Base-by-base conservation (phyloP, 2,797 vertebrate genomes). In the Ctenochaetus hawaiiensis region DNA sequence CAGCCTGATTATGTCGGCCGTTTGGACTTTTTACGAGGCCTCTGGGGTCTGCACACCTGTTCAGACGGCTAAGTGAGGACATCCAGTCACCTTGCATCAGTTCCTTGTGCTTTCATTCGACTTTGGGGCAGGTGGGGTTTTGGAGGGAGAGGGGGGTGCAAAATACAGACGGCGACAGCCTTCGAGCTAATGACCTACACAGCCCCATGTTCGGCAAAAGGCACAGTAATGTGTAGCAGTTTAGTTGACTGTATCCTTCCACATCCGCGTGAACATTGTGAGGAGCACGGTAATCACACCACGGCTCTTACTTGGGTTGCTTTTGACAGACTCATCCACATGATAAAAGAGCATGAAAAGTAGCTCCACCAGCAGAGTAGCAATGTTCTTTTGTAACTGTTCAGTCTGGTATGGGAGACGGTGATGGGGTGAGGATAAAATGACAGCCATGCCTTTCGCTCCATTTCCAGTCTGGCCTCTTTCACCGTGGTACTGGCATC, bases 61-160 rank as follows among this genome's bases (percentile, higher is more conserved):
- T 92, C 91, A 78, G 70, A 82, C 17, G 76, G 76, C 82, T 74
- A 72, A 87, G 87, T 74, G 86, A 90, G 83, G 90, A 92, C 91
- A 83, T 81, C 67, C 84, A 74, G 91, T 95, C 91, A 94, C 93
- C 93, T 94, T 93, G 92, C 87, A 87, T 93, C 92, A 91, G 78
- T 84, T 92, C 79, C 89, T 94, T 94, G 93, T 94, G 93, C 93
- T 95, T 93, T 91, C 86, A 73, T 92, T 90, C 12, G 84, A 91
- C 89, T 90, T 91, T 85, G 85, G 72, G 71, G 67, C 17, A 53
- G 7, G 23, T 11, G 3, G 13, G 20, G 30, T 34, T 34, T 34
- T 34, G 30, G 30, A 34, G 30, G 39, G 63, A 12, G 53, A n/a
- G 26, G 65, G 30, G 81, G 85, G 88, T 91, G 88, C 83, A 92